Evolutionary conservation across 2,113 vertebrate genomes (phyloP).

Genomic region (Rhegmatorhina hoffmannsi): DNA sequence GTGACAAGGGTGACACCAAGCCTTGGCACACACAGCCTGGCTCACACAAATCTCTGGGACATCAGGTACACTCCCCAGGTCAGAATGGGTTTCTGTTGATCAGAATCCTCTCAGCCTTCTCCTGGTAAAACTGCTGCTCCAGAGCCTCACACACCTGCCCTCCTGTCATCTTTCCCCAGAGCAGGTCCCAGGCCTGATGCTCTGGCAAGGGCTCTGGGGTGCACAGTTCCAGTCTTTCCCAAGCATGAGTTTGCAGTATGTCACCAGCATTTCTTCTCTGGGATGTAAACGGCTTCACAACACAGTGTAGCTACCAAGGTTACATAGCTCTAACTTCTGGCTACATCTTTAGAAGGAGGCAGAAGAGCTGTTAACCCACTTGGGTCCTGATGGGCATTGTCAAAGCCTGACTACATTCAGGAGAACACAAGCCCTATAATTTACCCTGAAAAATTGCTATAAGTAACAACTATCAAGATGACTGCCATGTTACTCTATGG

Average conservation of each 20-base stretch:
- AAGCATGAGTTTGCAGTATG: neutral
- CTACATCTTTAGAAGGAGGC: neutral
- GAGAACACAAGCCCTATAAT: neutral
- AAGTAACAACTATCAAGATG: neutral
- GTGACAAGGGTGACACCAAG: neutral
- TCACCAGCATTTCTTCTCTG: neutral
- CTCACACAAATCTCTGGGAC: neutral
- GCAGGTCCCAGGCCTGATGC: neutral
- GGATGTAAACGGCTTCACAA: neutral
- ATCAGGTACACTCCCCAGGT: fast-evolving
- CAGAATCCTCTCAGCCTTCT: neutral
- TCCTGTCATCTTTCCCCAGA: fast-evolving
- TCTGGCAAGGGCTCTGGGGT: neutral
- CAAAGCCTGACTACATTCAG: neutral
- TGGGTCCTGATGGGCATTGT: neutral
- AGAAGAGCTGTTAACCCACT: neutral
- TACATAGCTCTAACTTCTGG: neutral
- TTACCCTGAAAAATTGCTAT: neutral
- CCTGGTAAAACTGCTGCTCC: neutral
- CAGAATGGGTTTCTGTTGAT: neutral
- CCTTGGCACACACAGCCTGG: neutral
- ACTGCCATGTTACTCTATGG: neutral
- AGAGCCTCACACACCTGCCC: neutral
- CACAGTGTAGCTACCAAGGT: neutral
- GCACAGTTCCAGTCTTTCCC: neutral